Percentiles rank a stretch among this genome's conserved stretches.
These are phyloP conservation scores for Ictalurus punctatus DNA, from an alignment of 2,113 vertebrate species.

Conservation along the genomic window DNA sequence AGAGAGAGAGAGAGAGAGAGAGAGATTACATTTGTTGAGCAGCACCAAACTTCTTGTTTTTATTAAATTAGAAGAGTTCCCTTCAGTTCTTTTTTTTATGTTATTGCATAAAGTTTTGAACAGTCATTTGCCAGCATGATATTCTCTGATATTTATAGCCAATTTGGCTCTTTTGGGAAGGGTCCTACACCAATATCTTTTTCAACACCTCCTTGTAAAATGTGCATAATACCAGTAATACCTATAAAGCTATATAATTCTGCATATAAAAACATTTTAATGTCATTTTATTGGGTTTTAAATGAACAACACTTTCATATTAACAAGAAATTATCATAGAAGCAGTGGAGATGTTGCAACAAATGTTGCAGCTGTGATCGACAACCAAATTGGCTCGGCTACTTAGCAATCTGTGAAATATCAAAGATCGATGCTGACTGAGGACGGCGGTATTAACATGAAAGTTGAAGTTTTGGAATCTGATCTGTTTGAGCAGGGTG, in stretches of 20 bases:
- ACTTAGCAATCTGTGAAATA: background rate
- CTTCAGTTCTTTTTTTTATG: background rate
- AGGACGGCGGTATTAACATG: background rate
- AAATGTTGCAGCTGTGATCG: background rate
- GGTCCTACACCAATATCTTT: background rate
- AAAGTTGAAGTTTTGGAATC: background rate
- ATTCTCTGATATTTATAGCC: background rate
- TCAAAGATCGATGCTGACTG: background rate
- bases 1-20: conserved; percentile 39
- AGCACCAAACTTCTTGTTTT: background rate
- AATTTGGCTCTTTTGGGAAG: background rate
- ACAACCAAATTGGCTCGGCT: background rate
- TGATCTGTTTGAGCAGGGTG: background rate
- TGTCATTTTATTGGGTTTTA: background rate
- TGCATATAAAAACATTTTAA: background rate
- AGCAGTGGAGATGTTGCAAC: background rate
- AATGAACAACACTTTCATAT: background rate
- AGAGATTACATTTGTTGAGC: background rate
- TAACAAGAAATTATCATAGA: background rate
- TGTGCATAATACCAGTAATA: background rate
- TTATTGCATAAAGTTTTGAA: background rate
- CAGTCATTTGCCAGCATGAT: conserved; percentile 3
- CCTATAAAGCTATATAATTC: background rate
- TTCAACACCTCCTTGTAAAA: background rate
- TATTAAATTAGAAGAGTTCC: background rate